A percentile compares a stretch with the other conserved stretches of the same genome.
Conservation (phyloP, 1,140 invertebrate genomes). For the Rhagoletis pomonella region DNA sequence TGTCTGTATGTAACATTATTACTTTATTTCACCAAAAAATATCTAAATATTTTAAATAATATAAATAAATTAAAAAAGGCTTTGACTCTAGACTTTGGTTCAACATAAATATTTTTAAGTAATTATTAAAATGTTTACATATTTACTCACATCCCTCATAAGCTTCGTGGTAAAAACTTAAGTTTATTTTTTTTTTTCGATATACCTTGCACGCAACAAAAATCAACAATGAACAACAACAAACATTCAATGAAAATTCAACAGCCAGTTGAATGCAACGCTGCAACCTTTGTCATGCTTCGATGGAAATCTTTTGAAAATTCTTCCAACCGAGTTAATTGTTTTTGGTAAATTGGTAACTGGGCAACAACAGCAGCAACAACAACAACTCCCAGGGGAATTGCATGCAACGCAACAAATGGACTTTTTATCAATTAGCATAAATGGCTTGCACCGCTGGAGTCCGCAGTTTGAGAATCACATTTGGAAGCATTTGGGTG, state of each 20-base stretch:
- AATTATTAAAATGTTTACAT: too few species aligned
- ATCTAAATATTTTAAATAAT: too few species aligned
- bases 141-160: too few species aligned
- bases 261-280: slow-evolving; percentile 71
- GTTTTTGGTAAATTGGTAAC: slow-evolving; percentile 72
- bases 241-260: neutral
- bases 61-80: too few species aligned
- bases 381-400: slow-evolving; percentile 43
- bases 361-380: slow-evolving; percentile 57
- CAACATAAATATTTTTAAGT: too few species aligned
- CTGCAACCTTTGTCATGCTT: slow-evolving; percentile 69
- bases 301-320: slow-evolving; percentile 72
- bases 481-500: slow-evolving; percentile 74
- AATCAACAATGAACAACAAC: neutral
- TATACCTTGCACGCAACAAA: neutral
- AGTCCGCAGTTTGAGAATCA: slow-evolving; percentile 71
- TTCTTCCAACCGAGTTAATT: slow-evolving; percentile 73
- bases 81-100: too few species aligned
- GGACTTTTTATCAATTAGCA: slow-evolving; percentile 69
- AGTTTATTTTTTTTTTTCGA: neutral
- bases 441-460: slow-evolving; percentile 72
- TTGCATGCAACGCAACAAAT: slow-evolving; percentile 55
- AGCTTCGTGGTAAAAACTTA: too few species aligned
- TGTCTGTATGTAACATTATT: too few species aligned
- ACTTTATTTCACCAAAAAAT: too few species aligned